Evolutionary conservation across 2,888 invertebrate genomes (phyloP).

Genomic region (Aporophyla nigra): DNA sequence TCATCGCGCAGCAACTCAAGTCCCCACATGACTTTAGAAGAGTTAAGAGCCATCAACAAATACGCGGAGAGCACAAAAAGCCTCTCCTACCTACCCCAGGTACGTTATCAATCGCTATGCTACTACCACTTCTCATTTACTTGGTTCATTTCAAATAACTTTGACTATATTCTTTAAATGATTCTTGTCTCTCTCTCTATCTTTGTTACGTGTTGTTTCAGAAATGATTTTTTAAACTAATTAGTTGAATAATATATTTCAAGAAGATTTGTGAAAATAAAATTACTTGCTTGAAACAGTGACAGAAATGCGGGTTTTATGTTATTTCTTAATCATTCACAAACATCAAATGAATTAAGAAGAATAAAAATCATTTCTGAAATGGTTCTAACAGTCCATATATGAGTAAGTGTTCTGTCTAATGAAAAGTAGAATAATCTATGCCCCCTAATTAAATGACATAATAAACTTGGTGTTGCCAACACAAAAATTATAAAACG

Average conservation of each 20-base stretch:
- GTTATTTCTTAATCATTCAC: neutral
- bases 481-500: neutral
- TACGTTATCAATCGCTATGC: constrained; percentile 81
- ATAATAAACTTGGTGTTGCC: constrained; percentile 24
- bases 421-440: neutral
- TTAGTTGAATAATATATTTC: neutral
- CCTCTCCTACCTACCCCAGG: constrained; percentile 97
- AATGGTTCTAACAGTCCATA: constrained; percentile 54
- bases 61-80: constrained; percentile 98
- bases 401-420: constrained; percentile 27
- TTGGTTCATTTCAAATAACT: constrained; percentile 35
- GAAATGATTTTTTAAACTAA: constrained; percentile 48
- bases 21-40: constrained; percentile 94
- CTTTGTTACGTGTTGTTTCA: constrained; percentile 49
- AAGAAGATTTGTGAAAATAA: neutral
- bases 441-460: constrained; percentile 27
- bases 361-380: constrained; percentile 48
- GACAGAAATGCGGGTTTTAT: neutral
- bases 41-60: constrained; percentile 96
- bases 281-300: neutral
- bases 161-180: constrained; percentile 37
- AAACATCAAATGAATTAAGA: neutral
- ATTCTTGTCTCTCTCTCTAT: constrained; percentile 36
- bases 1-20: constrained; percentile 93
- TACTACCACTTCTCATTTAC: constrained; percentile 22